phyloP scores from a whole-genome alignment of 2,888 invertebrate genomes.

The Sicus ferrugineus region DNA sequence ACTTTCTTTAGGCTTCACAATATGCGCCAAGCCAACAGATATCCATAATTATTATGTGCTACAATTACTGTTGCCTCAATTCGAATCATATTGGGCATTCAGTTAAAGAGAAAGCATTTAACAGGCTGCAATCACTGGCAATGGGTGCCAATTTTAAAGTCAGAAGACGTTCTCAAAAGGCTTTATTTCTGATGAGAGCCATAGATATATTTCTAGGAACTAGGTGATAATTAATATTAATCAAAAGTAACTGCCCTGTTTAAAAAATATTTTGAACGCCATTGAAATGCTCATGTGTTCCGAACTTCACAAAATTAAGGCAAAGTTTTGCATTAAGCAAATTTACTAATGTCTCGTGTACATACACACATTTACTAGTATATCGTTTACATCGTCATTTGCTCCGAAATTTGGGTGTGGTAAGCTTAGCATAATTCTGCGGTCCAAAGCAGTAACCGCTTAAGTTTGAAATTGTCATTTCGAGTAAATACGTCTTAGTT shows the following conservation, averaged over 20 bases:
- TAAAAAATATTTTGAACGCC: background rate
- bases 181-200: conserved; percentile 49
- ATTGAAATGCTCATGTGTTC: background rate
- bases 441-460: too few species aligned
- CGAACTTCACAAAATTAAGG: background rate
- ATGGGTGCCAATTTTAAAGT: conserved; percentile 86
- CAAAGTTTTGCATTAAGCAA: too few species aligned
- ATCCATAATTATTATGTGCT: conserved; percentile 53
- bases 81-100: conserved; percentile 18
- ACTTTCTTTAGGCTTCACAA: conserved; percentile 32
- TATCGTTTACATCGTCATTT: too few species aligned
- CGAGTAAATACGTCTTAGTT: too few species aligned
- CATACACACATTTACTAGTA: too few species aligned
- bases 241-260: too few species aligned
- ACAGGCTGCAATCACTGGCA: conserved; percentile 72
- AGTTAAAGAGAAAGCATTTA: conserved; percentile 35
- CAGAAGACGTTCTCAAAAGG: conserved; percentile 76
- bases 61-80: conserved; percentile 43
- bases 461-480: too few species aligned
- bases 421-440: too few species aligned
- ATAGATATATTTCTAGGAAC: conserved; percentile 36
- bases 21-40: conserved; percentile 50
- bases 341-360: too few species aligned
- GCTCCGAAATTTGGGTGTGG: too few species aligned
- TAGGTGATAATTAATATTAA: background rate